These are phyloP conservation scores for Papilio helenus DNA, from an alignment of 1,140 invertebrate genomes.

Conservation along the genomic window DNA sequence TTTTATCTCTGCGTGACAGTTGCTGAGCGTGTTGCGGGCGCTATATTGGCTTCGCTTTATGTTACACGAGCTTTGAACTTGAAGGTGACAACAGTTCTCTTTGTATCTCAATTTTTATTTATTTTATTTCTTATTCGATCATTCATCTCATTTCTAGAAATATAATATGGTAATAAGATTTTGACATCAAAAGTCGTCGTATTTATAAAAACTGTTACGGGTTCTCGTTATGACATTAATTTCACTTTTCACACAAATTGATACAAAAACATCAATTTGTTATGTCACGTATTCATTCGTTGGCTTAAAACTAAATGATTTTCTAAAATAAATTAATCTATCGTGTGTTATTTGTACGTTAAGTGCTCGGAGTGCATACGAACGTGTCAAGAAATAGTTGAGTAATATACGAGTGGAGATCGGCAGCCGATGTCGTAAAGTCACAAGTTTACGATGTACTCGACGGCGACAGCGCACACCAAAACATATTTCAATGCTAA, in stretches of 20 bases:
- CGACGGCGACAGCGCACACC: slow-evolving; percentile 41
- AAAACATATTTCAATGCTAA: slow-evolving; percentile 40
- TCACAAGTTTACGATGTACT: slow-evolving; percentile 43
- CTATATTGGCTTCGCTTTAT: slow-evolving; percentile 56
- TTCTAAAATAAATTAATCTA: slow-evolving; percentile 26
- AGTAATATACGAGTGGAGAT: slow-evolving; percentile 41
- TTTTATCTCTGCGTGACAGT: slow-evolving; percentile 69
- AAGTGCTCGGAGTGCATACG: slow-evolving; percentile 29
- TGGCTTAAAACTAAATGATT: slow-evolving; percentile 3
- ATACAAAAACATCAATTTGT: too few species aligned
- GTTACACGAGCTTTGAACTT: slow-evolving; percentile 45
- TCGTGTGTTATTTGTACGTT: slow-evolving; percentile 32
- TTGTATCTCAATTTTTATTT: slow-evolving; percentile 11
- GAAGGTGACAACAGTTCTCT: slow-evolving; percentile 47
- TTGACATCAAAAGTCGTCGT: neutral
- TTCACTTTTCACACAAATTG: too few species aligned
- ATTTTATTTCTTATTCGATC: slow-evolving; percentile 27
- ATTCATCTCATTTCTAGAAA: too few species aligned
- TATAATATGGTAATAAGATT: neutral
- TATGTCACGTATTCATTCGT: neutral
- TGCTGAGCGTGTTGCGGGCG: slow-evolving; percentile 31
- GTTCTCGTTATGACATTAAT: too few species aligned
- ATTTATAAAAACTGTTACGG: too few species aligned
- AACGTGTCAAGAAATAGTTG: slow-evolving; percentile 39
- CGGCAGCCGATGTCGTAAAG: slow-evolving; percentile 49